Conservation (phyloP, 1,140 invertebrate genomes). For the Ostrea denselamellosa region DNA sequence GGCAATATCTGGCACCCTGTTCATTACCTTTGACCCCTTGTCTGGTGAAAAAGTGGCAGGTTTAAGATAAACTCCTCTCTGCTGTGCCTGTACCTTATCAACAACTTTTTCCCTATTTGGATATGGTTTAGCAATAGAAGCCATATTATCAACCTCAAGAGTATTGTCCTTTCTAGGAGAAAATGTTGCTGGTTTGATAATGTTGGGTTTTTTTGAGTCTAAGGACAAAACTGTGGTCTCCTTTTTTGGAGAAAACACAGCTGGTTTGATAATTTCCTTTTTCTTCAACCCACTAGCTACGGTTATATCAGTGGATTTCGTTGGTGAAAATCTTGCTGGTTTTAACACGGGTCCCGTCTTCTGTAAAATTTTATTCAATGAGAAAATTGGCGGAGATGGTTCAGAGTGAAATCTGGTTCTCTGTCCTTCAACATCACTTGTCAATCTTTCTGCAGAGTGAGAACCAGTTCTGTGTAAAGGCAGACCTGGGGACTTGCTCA, state of each 20-base stretch:
- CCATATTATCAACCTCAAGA: background rate
- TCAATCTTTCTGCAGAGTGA: background rate
- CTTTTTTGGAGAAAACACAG: background rate
- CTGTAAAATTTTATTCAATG: background rate
- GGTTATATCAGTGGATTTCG: background rate
- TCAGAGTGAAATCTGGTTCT: constrained; percentile 20
- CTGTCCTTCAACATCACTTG: background rate
- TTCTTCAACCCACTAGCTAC: background rate
- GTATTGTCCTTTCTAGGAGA: background rate
- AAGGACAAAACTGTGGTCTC: background rate
- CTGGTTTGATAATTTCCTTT: background rate
- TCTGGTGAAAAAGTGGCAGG: background rate
- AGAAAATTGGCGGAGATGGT: background rate
- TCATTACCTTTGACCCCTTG: background rate
- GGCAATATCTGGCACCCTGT: background rate
- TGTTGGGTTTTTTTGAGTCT: background rate
- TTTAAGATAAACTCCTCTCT: background rate
- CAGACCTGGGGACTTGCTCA: background rate
- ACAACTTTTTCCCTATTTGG: too few relatives aligned
- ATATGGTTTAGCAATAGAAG: too few relatives aligned
- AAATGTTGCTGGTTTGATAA: constrained; percentile 6
- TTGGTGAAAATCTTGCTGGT: background rate
- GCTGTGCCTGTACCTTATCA: background rate
- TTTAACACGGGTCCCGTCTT: background rate
- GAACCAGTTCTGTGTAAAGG: background rate